Conservation (phyloP, 2,797 vertebrate species). For the Takifugu rubripes region DNA sequence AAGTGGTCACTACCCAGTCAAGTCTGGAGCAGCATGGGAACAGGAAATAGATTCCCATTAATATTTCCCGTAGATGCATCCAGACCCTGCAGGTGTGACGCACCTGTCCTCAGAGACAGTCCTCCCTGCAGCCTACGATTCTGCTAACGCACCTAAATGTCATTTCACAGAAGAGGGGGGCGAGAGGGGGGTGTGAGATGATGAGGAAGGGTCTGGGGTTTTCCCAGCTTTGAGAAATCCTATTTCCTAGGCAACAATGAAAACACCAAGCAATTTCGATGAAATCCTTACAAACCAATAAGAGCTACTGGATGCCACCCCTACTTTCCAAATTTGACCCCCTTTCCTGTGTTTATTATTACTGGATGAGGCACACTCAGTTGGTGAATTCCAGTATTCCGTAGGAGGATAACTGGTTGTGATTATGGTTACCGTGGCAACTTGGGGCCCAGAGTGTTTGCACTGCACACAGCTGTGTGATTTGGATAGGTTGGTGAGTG, state of each 20-base stretch:
- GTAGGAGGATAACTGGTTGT: conserved; percentile 33
- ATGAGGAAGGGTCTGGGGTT: conserved; percentile 34
- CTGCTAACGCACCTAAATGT: conserved; percentile 52
- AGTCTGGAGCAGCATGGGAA: conserved; percentile 1
- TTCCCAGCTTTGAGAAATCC: conserved; percentile 50
- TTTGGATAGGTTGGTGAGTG: conserved; percentile 47
- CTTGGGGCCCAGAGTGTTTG: conserved; percentile 61
- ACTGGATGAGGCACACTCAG: conserved; percentile 9
- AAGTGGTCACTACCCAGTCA: conserved; percentile 22
- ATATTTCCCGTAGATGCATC: conserved; percentile 40
- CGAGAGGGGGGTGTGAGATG: neutral
- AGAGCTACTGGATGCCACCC: neutral
- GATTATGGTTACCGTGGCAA: conserved; percentile 51
- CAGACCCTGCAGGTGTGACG: conserved; percentile 51
- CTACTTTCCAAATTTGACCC: conserved; percentile 13
- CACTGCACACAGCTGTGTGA: conserved; percentile 70
- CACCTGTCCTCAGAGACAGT: conserved; percentile 59
- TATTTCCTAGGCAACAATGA: conserved; percentile 41
- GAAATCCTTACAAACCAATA: neutral
- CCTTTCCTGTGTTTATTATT: conserved; percentile 9
- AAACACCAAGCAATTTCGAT: conserved; percentile 49
- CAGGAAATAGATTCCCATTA: conserved; percentile 17
- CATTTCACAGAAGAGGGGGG: conserved; percentile 32
- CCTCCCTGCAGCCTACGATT: conserved; percentile 26
- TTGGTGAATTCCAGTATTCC: conserved; percentile 22